These are phyloP conservation scores for Nineta flava DNA, from an alignment of 2,888 invertebrate genomes.

Conservation along the genomic window DNA sequence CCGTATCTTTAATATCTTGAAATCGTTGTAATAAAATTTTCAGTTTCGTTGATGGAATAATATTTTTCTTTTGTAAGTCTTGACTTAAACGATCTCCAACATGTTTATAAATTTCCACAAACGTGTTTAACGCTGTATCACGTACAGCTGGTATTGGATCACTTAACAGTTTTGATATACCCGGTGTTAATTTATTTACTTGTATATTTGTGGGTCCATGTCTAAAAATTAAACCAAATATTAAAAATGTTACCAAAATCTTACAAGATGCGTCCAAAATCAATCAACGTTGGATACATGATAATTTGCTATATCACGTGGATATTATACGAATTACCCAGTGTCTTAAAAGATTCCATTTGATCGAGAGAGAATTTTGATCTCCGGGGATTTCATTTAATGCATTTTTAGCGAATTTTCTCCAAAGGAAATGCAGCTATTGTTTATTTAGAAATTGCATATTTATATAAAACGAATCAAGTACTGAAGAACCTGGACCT, in stretches of 20 bases:
- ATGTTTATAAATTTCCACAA: conserved; percentile 84
- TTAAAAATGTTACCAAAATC: neutral
- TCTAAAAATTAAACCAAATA: conserved; percentile 35
- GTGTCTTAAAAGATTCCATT: too few species aligned
- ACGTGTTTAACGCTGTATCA: conserved; percentile 69
- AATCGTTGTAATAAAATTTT: conserved; percentile 62
- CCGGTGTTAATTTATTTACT: conserved; percentile 66
- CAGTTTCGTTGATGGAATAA: conserved; percentile 58
- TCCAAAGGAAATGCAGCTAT: too few species aligned
- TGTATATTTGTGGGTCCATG: conserved; percentile 74
- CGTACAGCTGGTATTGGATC: conserved; percentile 79
- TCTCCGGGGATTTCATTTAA: too few species aligned
- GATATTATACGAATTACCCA: too few species aligned
- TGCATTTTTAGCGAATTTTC: too few species aligned
- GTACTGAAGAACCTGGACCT: too few species aligned
- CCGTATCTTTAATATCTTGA: conserved; percentile 69
- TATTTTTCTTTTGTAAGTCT: conserved; percentile 68
- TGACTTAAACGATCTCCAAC: conserved; percentile 75
- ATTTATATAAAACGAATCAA: too few species aligned
- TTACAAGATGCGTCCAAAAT: conserved; percentile 1
- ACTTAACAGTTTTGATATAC: conserved; percentile 64
- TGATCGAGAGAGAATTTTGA: too few species aligned
- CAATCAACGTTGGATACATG: too few species aligned
- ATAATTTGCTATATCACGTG: too few species aligned
- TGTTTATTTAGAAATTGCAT: too few species aligned